These are phyloP conservation scores for Molossus alvarezi DNA, from an alignment of 2,797 vertebrate species.

Conservation along the genomic window DNA sequence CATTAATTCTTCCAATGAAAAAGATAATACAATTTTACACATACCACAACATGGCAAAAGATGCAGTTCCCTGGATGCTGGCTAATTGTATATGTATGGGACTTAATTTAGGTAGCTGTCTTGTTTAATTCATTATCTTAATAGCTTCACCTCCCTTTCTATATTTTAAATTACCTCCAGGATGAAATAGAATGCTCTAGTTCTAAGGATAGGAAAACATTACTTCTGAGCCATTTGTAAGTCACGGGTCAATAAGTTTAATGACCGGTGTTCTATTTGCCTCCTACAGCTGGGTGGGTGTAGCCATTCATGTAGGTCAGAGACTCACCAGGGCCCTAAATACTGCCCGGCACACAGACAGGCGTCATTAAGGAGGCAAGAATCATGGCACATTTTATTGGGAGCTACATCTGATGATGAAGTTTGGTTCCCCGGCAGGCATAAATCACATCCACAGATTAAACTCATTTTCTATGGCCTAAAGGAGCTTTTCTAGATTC, in stretches of 20 bases:
- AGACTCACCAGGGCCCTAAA: constrained; percentile 50
- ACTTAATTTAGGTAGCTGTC: constrained; percentile 71
- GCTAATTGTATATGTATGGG: constrained; percentile 37
- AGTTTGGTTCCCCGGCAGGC: constrained; percentile 75
- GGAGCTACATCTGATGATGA: constrained; percentile 65
- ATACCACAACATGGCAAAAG: not conserved
- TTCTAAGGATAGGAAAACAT: constrained; percentile 64
- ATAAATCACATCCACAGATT: constrained; percentile 88
- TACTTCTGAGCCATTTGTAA: constrained; percentile 73
- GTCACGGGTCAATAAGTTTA: constrained; percentile 42
- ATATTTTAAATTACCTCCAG: constrained; percentile 63
- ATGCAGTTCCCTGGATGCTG: not conserved
- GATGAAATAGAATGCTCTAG: constrained; percentile 61
- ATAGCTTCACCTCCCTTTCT: not conserved
- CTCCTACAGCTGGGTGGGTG: constrained; percentile 10
- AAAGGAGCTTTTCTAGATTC: constrained; percentile 86
- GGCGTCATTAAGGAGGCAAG: constrained; percentile 70
- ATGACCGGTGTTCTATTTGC: not conserved
- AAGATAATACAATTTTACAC: constrained; percentile 45
- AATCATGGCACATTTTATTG: constrained; percentile 50
- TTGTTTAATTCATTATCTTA: constrained; percentile 65
- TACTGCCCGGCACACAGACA: constrained; percentile 66
- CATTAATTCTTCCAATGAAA: not conserved
- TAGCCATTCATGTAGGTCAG: not conserved
- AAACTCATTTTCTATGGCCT: constrained; percentile 89